A percentile compares a stretch with the other conserved stretches of the same genome.
These are phyloP conservation scores for Paratrypauchen microcephalus DNA, from an alignment of 2,797 vertebrate species.

Conservation along the genomic window DNA sequence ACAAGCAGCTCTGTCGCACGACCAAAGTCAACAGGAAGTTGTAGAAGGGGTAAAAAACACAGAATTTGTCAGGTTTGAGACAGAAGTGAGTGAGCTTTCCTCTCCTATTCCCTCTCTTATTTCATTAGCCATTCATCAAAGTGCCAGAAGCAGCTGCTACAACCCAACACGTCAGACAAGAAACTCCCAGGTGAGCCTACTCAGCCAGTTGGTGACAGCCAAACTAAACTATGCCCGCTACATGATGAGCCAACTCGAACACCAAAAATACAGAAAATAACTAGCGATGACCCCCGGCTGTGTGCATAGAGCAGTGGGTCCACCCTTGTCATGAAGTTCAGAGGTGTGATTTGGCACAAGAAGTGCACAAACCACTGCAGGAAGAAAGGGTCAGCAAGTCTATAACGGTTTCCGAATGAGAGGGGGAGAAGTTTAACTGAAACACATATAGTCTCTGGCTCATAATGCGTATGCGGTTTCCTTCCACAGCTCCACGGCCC, in stretches of 20 bases:
- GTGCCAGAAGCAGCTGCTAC: constrained; percentile 47
- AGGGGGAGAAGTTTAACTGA: constrained; percentile 65
- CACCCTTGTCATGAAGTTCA: constrained; percentile 48
- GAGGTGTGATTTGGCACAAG: constrained; percentile 52
- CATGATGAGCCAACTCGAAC: background rate
- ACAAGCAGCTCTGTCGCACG: constrained; percentile 57
- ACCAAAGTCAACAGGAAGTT: constrained; percentile 67
- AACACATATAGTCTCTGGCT: constrained; percentile 65
- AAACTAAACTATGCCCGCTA: constrained; percentile 32
- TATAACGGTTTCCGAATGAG: constrained; percentile 61
- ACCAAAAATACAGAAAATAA: constrained; percentile 17
- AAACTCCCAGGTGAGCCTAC: constrained; percentile 61
- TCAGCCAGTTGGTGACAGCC: constrained; percentile 51
- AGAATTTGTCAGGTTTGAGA: constrained; percentile 25
- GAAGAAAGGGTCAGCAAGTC: constrained; percentile 67
- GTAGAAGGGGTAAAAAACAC: constrained; percentile 46
- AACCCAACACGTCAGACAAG: constrained; percentile 29
- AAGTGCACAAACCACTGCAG: constrained; percentile 52
- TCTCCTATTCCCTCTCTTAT: constrained; percentile 46
- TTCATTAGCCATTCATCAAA: constrained; percentile 55
- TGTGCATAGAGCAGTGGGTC: constrained; percentile 40
- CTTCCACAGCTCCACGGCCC: constrained; percentile 59
- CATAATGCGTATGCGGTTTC: constrained; percentile 71
- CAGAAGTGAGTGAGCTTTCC: constrained; percentile 33
- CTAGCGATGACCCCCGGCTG: constrained; percentile 28